Evolutionary conservation across 2,797 vertebrate species (phyloP).

Genomic region (Odontamblyopus rebecca): DNA sequence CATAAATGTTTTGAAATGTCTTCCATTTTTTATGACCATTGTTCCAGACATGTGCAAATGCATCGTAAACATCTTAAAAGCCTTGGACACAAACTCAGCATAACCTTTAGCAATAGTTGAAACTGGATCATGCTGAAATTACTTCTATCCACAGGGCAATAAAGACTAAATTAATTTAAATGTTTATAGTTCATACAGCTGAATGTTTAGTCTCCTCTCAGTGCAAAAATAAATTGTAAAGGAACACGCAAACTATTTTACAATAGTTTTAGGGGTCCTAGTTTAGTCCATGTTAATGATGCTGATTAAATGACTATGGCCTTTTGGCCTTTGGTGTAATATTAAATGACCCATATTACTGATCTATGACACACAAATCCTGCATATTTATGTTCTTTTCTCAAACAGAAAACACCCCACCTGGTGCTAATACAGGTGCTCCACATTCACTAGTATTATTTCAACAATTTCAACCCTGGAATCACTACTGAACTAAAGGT

Average conservation of each 20-base stretch:
- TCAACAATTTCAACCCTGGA: no score
- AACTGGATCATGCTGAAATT: neutral
- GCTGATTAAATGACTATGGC: neutral
- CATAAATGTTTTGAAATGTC: slow-evolving; percentile 3
- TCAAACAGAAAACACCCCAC: no score
- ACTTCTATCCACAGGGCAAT: neutral
- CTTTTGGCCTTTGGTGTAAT: no score
- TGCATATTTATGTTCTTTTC: no score
- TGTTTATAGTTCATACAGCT: neutral
- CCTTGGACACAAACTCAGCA: neutral
- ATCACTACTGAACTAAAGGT: no score
- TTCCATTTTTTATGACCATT: neutral
- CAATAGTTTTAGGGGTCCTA: neutral
- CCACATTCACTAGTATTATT: no score
- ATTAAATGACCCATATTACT: no score
- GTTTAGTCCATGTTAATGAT: neutral
- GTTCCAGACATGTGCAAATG: slow-evolving; percentile 11
- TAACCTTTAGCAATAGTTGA: neutral
- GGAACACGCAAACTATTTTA: neutral
- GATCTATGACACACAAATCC: no score
- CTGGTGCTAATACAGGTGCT: no score
- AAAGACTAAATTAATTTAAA: neutral
- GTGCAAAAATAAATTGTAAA: neutral
- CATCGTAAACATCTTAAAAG: slow-evolving; percentile 8
- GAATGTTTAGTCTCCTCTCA: neutral